Evolutionary conservation across 2,888 invertebrate genomes (phyloP).

Genomic region (Patella depressa): DNA sequence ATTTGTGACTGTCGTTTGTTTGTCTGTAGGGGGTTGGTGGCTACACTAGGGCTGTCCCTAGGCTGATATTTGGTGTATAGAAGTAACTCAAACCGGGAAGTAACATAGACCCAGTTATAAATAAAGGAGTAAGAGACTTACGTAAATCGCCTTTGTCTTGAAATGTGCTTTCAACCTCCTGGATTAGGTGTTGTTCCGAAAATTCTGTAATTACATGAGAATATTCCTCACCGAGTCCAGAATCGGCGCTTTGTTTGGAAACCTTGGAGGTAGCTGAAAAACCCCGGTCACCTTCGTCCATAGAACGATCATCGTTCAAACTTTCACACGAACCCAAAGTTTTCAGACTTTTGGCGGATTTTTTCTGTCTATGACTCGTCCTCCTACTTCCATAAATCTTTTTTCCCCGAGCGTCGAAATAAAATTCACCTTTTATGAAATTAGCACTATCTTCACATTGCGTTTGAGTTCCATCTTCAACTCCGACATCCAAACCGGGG

Average conservation of each 20-base stretch:
- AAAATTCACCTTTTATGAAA: constrained; percentile 30
- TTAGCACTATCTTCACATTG: constrained; percentile 4
- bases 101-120: too few species aligned
- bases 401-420: constrained; percentile 41
- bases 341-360: constrained; percentile 36
- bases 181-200: constrained; percentile 52
- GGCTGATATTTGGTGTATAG: too few species aligned
- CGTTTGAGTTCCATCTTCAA: constrained; percentile 42
- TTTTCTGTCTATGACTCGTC: background rate
- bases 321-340: constrained; percentile 45
- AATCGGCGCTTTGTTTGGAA: constrained; percentile 62
- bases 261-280: constrained; percentile 63
- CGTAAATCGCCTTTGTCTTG: constrained; percentile 53
- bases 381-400: constrained; percentile 17
- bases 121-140: constrained; percentile 32
- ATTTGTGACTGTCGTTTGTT: too few species aligned
- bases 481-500: constrained; percentile 38
- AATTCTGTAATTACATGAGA: constrained; percentile 59
- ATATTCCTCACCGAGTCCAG: constrained; percentile 60
- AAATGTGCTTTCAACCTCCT: constrained; percentile 53
- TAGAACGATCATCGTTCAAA: constrained; percentile 41
- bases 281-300: constrained; percentile 50
- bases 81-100: too few species aligned
- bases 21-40: too few species aligned
- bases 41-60: too few species aligned